These are phyloP conservation scores for Typhlichthys eigenmanni DNA, from an alignment of 2,797 vertebrate species.

Conservation along the genomic window DNA sequence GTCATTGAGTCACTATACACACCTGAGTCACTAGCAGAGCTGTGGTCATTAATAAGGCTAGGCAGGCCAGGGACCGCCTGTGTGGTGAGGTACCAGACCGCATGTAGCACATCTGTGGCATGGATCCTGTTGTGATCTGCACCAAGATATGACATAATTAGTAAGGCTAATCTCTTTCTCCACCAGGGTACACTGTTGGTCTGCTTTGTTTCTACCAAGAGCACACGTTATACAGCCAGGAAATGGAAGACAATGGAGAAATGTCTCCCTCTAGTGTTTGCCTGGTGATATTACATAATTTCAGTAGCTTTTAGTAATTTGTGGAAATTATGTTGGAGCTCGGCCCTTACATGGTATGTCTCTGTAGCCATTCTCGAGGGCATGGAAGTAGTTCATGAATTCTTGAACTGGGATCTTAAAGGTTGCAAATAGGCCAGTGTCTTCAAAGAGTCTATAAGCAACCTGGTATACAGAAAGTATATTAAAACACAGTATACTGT, in stretches of 20 bases:
- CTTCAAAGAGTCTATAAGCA: conserved; percentile 95
- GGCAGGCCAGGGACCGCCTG: conserved; percentile 92
- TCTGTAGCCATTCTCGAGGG: conserved; percentile 95
- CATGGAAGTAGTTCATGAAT: conserved; percentile 99
- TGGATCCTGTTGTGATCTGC: conserved; percentile 98
- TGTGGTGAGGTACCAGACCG: conserved; percentile 97
- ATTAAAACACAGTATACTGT: no score
- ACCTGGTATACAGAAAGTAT: conserved; percentile 76
- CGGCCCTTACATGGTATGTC: conserved; percentile 93
- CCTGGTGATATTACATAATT: conserved; percentile 11
- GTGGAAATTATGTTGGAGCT: conserved; percentile 20
- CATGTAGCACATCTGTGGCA: conserved; percentile 97
- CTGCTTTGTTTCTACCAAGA: conserved; percentile 12
- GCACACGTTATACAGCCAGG: neutral
- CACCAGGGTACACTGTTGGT: conserved; percentile 60
- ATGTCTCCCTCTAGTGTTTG: conserved; percentile 50
- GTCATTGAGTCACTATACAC: conserved; percentile 2
- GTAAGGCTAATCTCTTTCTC: conserved; percentile 2
- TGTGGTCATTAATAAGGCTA: conserved; percentile 83
- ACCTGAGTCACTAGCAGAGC: conserved; percentile 93
- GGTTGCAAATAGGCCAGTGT: conserved; percentile 93
- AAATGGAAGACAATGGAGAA: neutral
- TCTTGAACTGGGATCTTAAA: conserved; percentile 96
- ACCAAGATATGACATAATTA: conserved; percentile 24
- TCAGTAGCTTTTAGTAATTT: neutral